Evolutionary conservation across 37 sponge, comb jelly and placozoan species (phyloP), one percentile per base, ranked within the genome.

Genomic region (Beroe forskalii): DNA sequence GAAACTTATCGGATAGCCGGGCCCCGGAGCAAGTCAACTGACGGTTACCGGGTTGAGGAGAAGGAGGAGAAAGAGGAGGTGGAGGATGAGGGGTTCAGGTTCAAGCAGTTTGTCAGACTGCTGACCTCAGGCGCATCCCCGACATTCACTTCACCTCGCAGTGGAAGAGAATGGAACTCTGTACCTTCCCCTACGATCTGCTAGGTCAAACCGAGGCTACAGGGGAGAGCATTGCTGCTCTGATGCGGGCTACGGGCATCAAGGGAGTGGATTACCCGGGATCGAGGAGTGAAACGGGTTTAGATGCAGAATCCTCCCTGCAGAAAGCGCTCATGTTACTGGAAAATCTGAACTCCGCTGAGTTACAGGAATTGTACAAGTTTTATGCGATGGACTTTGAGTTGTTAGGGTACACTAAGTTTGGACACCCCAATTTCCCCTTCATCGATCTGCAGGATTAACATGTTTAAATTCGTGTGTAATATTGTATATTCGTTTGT

Each of bases 321-420:
- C 48, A 80, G 0, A 37, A 80, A 41, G 86, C 40, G 1, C 27
- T 1, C 1, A n/a, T n/a, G 48, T 80, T 44, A 22, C 14, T 80
- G 24, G 86, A 4, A 35, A 32, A 12, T 41, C 4, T 80, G 12
- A 14, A 43, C 0, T 25, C 86, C 48, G 55, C 20, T 1, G 28
- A 41, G 28, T 33, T 80, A 8, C 48, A 3, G 0, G 19, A 41
- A 17, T 38, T 80, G 4, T 42, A 80, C 55, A 37, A 80, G 86
- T 80, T 80, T 80, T 80, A 80, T n/a, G 3, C 2, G 27, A 44
- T 41, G 86, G 86, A 80, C 86, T 80, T 80, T 43, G 86, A 40
- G 30, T 38, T 80, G 28, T 41, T 80, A 9, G 86, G 86, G 0
- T 80, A 80, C 30, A 42, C 86, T 4, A 80, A 80, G 35, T 23